Evolutionary conservation across 2,797 vertebrate genomes (phyloP).

Genomic region (Spea hammondii): DNA sequence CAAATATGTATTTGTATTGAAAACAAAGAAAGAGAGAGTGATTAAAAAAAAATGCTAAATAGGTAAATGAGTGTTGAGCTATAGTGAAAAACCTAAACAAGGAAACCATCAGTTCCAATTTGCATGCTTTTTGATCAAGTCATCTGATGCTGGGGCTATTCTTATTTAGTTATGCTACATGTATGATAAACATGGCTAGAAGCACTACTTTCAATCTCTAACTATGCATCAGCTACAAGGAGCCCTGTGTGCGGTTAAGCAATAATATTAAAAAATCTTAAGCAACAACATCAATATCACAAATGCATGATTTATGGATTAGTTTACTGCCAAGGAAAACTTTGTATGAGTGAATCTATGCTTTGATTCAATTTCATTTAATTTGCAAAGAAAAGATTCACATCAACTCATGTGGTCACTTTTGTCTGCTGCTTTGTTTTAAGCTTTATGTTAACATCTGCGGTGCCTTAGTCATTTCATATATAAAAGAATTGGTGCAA

Average conservation of each 20-base stretch:
- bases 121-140: constrained; percentile 17
- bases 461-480: no score
- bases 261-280: constrained; percentile 31
- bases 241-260: constrained; percentile 28
- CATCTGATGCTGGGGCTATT: neutral
- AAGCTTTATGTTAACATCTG: neutral
- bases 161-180: constrained; percentile 34
- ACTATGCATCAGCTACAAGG: constrained; percentile 15
- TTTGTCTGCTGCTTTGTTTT: neutral
- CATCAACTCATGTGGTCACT: neutral
- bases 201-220: constrained; percentile 29
- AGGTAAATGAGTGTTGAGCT: neutral
- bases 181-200: constrained; percentile 13
- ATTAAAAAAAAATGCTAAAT: neutral
- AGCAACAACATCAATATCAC: constrained; percentile 43
- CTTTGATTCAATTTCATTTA: constrained; percentile 2
- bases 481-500: no score
- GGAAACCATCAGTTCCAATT: constrained; percentile 12
- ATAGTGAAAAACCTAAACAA: constrained; percentile 6
- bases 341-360: neutral
- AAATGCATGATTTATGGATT: constrained; percentile 43
- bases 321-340: constrained; percentile 30
- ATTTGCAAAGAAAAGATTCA: neutral
- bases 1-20: no score
- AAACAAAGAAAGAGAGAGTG: no score